Evolutionary conservation across 2,113 vertebrate genomes (phyloP).

Genomic region (Tretioscincus oriximinensis): DNA sequence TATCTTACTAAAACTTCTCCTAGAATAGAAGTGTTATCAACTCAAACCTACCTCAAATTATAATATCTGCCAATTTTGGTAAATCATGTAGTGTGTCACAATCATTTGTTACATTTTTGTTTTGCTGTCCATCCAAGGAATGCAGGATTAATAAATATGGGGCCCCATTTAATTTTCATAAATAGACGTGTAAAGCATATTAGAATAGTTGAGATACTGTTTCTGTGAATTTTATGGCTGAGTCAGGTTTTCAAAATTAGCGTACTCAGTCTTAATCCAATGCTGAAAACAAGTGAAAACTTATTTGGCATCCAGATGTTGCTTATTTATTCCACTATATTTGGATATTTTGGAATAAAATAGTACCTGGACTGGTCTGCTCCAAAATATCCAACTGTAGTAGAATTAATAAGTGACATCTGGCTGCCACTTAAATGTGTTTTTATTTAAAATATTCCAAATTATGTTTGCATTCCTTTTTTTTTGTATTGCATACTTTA

Average conservation of each 20-base stretch:
- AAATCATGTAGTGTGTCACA: neutral
- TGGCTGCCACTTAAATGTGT: no score
- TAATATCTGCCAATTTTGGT: neutral
- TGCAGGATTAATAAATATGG: neutral
- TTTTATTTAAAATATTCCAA: neutral
- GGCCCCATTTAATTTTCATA: neutral
- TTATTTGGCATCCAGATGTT: neutral
- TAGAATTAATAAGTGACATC: no score
- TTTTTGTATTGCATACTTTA: accelerated
- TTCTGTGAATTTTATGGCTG: neutral
- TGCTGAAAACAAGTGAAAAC: neutral
- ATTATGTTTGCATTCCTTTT: accelerated
- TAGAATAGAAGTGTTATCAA: neutral
- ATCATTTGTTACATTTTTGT: neutral
- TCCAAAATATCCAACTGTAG: no score
- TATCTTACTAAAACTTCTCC: neutral
- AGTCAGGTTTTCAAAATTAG: neutral
- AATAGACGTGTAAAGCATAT: neutral
- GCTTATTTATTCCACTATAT: no score
- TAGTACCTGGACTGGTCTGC: no score
- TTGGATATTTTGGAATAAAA: no score
- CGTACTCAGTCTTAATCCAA: neutral
- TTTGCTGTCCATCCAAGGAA: neutral
- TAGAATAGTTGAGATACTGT: neutral
- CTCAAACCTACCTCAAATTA: neutral